These are phyloP conservation scores for Damaliscus lunatus DNA, from an alignment of 2,113 vertebrate genomes.

Conservation along the genomic window DNA sequence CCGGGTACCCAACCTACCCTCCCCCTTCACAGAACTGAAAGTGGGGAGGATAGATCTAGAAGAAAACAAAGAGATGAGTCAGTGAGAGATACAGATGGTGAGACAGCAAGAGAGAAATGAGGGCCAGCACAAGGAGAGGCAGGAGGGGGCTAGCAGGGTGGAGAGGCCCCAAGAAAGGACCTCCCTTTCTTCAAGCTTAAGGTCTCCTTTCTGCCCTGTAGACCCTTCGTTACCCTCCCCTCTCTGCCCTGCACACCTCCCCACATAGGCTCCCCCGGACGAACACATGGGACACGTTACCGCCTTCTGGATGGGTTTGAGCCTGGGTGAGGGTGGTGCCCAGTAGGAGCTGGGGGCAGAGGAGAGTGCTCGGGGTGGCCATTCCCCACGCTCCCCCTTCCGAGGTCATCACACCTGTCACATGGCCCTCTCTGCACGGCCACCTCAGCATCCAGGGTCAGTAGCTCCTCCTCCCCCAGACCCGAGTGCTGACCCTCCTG, in stretches of 20 bases:
- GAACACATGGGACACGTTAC: not conserved
- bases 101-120: not conserved
- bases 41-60: not conserved
- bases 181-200: not conserved
- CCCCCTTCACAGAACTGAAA: too few relatives aligned
- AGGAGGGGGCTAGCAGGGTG: not conserved
- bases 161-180: not conserved
- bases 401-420: not conserved
- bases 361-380: not conserved
- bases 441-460: not conserved
- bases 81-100: not conserved
- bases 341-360: too few relatives aligned
- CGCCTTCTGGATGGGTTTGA: not conserved
- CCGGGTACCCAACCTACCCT: accelerated
- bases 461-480: not conserved
- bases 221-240: not conserved
- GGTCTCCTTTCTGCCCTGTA: not conserved
- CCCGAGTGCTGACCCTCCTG: not conserved
- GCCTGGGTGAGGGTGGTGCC: not conserved
- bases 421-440: accelerated
- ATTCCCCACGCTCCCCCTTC: not conserved
- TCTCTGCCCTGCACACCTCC: not conserved
- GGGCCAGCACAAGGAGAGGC: not conserved
- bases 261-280: accelerated
- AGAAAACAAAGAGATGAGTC: not conserved